Evolutionary conservation across 2,797 vertebrate species (phyloP).

Genomic region (Sebastes trivittatus): DNA sequence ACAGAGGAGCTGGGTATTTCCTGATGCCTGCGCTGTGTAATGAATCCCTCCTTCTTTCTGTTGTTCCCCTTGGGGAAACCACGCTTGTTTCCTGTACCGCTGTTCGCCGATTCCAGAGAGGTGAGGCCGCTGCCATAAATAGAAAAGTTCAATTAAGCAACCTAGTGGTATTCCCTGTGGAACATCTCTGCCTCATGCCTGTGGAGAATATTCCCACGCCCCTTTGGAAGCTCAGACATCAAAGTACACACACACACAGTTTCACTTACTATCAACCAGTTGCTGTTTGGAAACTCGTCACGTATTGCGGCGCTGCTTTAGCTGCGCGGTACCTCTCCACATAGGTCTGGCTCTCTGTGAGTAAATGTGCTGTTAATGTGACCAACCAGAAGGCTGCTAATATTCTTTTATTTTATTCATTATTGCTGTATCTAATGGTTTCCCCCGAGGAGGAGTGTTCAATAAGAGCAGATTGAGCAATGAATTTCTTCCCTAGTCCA

Average conservation of each 20-base stretch:
- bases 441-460: slow-evolving; percentile 14
- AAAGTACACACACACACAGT: slow-evolving; percentile 53
- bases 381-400: slow-evolving; percentile 30
- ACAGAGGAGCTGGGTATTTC: slow-evolving; percentile 52
- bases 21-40: slow-evolving; percentile 58
- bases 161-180: slow-evolving; percentile 54
- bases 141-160: slow-evolving; percentile 79
- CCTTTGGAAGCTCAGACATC: slow-evolving; percentile 64
- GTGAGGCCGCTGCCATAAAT: slow-evolving; percentile 71
- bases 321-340: background rate
- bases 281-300: slow-evolving; percentile 36
- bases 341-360: slow-evolving; percentile 4
- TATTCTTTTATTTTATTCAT: slow-evolving; percentile 23
- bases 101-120: slow-evolving; percentile 51
- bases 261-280: slow-evolving; percentile 50
- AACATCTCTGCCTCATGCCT: slow-evolving; percentile 51
- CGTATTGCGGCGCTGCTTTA: background rate
- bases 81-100: slow-evolving; percentile 46
- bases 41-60: slow-evolving; percentile 53
- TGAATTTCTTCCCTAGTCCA: slow-evolving; percentile 10
- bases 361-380: slow-evolving; percentile 23
- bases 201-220: slow-evolving; percentile 70
- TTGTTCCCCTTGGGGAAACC: slow-evolving; percentile 42
- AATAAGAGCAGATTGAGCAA: slow-evolving; percentile 26
- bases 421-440: slow-evolving; percentile 32